Evolutionary conservation across 1,140 invertebrate genomes (phyloP).

Genomic region (Chionoecetes opilio): DNA sequence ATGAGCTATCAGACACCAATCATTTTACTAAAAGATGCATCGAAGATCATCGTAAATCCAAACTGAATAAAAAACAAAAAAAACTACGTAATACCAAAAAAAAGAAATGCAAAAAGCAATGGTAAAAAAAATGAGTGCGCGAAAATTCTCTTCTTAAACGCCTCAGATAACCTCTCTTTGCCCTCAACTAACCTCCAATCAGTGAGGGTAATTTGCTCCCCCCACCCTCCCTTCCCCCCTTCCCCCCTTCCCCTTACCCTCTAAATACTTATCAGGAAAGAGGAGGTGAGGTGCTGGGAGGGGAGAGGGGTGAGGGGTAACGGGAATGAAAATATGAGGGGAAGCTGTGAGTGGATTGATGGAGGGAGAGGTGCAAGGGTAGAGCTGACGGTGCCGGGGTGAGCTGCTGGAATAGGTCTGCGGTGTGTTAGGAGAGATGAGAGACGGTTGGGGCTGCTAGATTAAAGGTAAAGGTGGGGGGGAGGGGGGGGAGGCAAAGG

Average conservation of each 20-base stretch:
- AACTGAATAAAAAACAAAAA: neutral
- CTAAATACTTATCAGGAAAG: constrained; percentile 21
- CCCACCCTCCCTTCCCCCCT: neutral
- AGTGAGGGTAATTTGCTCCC: neutral
- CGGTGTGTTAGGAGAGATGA: too few relatives aligned
- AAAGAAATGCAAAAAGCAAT: too few relatives aligned
- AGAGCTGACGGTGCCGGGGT: too few relatives aligned
- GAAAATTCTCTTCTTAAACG: neutral
- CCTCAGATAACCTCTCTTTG: neutral
- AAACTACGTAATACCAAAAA: too few relatives aligned
- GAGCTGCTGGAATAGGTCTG: too few relatives aligned
- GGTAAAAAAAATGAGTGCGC: neutral
- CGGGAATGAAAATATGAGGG: neutral
- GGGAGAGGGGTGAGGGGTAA: neutral
- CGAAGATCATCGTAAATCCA: neutral
- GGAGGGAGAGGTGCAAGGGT: neutral
- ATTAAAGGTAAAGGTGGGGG: too few relatives aligned
- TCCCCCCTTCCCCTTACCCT: neutral
- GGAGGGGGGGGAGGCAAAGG: too few relatives aligned
- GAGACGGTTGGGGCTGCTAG: too few relatives aligned
- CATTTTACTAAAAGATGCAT: neutral
- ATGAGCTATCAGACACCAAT: neutral
- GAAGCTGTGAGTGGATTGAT: neutral
- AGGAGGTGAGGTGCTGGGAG: neutral
- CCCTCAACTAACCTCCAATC: constrained; percentile 3